Evolutionary conservation across 2,797 vertebrate species (phyloP).

Genomic region (Simalia tracyae): DNA sequence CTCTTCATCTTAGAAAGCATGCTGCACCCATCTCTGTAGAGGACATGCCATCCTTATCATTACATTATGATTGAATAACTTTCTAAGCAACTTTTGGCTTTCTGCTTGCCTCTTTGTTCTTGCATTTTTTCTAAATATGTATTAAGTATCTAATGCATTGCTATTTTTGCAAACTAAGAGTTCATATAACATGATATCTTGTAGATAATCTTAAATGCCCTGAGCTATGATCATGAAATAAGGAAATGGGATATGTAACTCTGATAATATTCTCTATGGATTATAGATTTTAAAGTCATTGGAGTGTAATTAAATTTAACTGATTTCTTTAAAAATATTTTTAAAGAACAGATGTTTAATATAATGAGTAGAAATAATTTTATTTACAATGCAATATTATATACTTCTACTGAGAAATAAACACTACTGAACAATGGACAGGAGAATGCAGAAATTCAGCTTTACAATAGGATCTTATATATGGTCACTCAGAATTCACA

Average conservation of each 20-base stretch:
- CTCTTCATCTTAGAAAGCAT: not conserved
- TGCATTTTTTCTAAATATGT: not conserved
- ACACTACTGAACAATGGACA: not conserved
- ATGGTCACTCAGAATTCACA: not conserved
- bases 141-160: not conserved
- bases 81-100: not conserved
- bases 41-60: not conserved
- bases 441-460: not conserved
- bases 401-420: not conserved
- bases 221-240: not conserved
- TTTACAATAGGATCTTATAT: not conserved
- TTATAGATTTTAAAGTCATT: not conserved
- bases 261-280: not conserved
- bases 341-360: not conserved
- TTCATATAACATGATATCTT: not conserved
- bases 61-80: not conserved
- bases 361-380: not conserved
- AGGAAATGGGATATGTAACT: not conserved
- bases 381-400: not conserved
- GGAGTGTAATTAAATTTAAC: not conserved
- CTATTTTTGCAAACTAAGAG: not conserved
- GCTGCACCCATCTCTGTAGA: not conserved
- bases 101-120: not conserved
- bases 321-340: not conserved
- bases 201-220: not conserved